phyloP scores from a whole-genome alignment of 1,140 invertebrate genomes.

The Solen grandis region DNA sequence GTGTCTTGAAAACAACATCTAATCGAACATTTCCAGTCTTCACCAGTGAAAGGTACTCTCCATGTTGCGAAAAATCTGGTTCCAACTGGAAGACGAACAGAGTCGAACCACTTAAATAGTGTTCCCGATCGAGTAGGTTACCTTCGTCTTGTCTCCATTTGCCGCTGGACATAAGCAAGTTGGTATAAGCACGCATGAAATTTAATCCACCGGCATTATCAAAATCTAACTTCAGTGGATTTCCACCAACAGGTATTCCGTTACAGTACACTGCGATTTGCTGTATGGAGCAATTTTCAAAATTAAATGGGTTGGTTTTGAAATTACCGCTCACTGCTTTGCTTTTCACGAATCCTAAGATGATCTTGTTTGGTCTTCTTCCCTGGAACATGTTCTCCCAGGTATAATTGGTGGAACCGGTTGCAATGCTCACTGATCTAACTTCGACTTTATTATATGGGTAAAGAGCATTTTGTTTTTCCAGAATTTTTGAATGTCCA shows the following conservation, averaged over 20 bases:
- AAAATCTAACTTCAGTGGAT: constrained; percentile 37
- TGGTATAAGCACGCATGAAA: constrained; percentile 8
- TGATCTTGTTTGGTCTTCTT: constrained; percentile 10
- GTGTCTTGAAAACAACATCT: constrained; percentile 20
- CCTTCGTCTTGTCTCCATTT: constrained; percentile 32
- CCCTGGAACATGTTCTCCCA: constrained; percentile 38
- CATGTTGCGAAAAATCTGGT: constrained; percentile 24
- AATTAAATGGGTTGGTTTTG: constrained; percentile 31
- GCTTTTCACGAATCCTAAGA: constrained; percentile 33
- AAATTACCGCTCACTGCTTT: constrained; percentile 18
- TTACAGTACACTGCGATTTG: constrained; percentile 28
- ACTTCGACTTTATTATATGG: constrained; percentile 7
- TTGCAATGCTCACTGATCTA: constrained; percentile 29
- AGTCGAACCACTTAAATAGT: constrained; percentile 2
- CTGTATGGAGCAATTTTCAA: constrained; percentile 26
- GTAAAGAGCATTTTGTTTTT: constrained; percentile 32
- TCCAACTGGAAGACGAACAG: constrained; percentile 19
- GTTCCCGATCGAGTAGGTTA: not conserved
- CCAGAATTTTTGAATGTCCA: constrained; percentile 29
- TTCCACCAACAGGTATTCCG: constrained; percentile 12
- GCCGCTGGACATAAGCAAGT: not conserved
- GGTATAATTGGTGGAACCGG: constrained; percentile 6
- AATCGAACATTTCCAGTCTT: constrained; percentile 27
- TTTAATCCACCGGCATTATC: not conserved
- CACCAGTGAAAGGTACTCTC: constrained; percentile 28